A percentile compares a stretch with the other conserved stretches of the same genome.
Conservation (phyloP, 2,888 invertebrate species). For the Melipona bicolor region DNA sequence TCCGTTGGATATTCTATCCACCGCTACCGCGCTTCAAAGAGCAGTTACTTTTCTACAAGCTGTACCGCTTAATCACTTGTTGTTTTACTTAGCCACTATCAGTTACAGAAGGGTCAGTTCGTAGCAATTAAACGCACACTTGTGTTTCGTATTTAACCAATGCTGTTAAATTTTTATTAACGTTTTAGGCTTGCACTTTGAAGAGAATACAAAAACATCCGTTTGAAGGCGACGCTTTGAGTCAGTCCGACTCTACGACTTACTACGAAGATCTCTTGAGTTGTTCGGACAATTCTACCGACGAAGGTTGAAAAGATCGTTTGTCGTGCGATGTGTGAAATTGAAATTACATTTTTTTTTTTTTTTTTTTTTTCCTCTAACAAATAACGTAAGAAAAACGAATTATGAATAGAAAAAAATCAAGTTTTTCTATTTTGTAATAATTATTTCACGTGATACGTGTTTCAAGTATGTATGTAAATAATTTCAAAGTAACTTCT, state of each 20-base stretch:
- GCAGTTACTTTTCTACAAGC: slow-evolving; percentile 89
- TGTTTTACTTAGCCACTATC: slow-evolving; percentile 95
- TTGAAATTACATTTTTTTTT: not conserved
- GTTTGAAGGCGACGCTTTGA: slow-evolving; percentile 93
- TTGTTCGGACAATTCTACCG: slow-evolving; percentile 95
- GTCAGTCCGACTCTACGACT: slow-evolving; percentile 96
- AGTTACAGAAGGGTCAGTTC: slow-evolving; percentile 91
- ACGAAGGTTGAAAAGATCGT: slow-evolving; percentile 88
- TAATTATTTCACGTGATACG: not conserved
- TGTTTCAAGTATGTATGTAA: not conserved
- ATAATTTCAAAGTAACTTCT: not conserved
- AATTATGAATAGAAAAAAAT: not conserved
- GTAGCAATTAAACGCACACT: slow-evolving; percentile 9
- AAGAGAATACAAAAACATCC: slow-evolving; percentile 93
- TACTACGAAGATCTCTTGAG: slow-evolving; percentile 97
- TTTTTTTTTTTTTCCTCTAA: not conserved
- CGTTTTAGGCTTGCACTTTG: slow-evolving; percentile 89
- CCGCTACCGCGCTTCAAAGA: slow-evolving; percentile 89
- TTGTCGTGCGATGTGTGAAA: not conserved
- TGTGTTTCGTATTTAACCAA: not conserved
- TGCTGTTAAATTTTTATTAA: not conserved
- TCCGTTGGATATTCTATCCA: slow-evolving; percentile 87
- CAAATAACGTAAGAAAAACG: not conserved
- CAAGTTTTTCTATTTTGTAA: too few relatives aligned
- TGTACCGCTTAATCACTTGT: slow-evolving; percentile 91